Evolutionary conservation across 2,797 vertebrate genomes (phyloP), one percentile per base, ranked within the genome.

Genomic region (Pteropus rufus): DNA sequence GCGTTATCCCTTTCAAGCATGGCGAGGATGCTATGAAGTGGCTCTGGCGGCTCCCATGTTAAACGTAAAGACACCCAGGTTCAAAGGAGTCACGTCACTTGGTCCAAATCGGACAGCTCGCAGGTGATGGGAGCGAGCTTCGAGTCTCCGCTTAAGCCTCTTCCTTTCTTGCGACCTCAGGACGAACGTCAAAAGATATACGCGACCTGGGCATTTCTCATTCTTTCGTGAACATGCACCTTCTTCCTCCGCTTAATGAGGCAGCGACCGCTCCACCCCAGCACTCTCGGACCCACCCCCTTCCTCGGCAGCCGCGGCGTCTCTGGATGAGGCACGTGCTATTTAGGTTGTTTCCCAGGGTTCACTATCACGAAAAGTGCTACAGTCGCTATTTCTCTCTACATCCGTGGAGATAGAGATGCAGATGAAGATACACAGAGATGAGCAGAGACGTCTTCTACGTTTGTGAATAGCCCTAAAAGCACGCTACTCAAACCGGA

Each of bases 371-470:
- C 5, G 18, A 75, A 72, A 90, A 92, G 26, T 1, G 0, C 90
- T 36, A 49, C 58, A 72, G 69, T 52, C 65, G 70, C 65, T 75
- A 86, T 79, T 92, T 77, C 65, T 44, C 73, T 36, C 95, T 81
- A 75, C 64, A 65, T 34, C 31, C 11, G 44, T 12, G 15, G 7
- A 36, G 9, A 21, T 3, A 29, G 10, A 65, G 31, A 67, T 10
- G 58, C 29, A 41, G 36, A 56, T 26, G 34, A 18, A 79, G 12
- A 56, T 19, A 89, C 67, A 60, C 19, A 41, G 44, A 44, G 44
- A 44, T 44, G 9, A 11, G 46, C 46, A 14, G 14, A 49, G 46
- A 15, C 4, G 46, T 49, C 46, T 49, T 15, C 46, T 49, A 3
- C 46, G 3, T 49, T 49, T 49, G 46, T 2, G 14, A 49, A 14